Base-by-base conservation (phyloP, 2,113 vertebrate species). In the Sitta europaea region DNA sequence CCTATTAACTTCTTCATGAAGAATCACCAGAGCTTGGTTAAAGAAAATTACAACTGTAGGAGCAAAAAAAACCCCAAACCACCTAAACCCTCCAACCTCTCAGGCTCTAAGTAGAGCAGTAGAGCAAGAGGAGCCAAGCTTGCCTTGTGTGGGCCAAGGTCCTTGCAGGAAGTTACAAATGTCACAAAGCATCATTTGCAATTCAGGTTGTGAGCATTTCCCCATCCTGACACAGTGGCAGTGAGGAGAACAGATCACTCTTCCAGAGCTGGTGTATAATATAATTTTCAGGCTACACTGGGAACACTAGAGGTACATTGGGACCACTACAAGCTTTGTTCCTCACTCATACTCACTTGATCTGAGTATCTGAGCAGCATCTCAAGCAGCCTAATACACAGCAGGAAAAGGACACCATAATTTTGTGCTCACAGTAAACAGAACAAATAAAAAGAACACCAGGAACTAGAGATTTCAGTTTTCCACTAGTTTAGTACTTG, bases 401-500 rank as follows among this genome's bases (percentile, higher is more conserved):
- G 55, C 9, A 55, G 33, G 20, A 67, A 87, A 84, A 76, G 19
- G n/a, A 36, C 33, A 29, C 10, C 48, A 19, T 11, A 40, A 11
- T 6, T 42, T 72, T 66, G 28, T 78, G 67, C 25, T 50, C 38
- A 43, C 27, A 89, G 47, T 53, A 42, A 50, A 58, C 11, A n/a
- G 35, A 77, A 77, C 24, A 81, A 94, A 86, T 28, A 74, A 86
- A 90, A 72, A 75, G 27, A 90, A 58, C 58, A 94, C 68, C 17
- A 94, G 55, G 57, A 94, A 93, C 66, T 84, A 92, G 80, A 96
- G 74, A 63, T 89, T 90, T 95, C 74, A 67, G 43, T 82, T 61
- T 84, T 90, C 83, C 47, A 93, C 15, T 67, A 83, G 67, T 96
- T 92, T 91, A 96, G 73, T 79, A 93, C 62, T 67, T 96, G 78